Evolutionary conservation across 2,113 vertebrate genomes (phyloP), one percentile per base, ranked within the genome.

Genomic region (Barbus barbus): DNA sequence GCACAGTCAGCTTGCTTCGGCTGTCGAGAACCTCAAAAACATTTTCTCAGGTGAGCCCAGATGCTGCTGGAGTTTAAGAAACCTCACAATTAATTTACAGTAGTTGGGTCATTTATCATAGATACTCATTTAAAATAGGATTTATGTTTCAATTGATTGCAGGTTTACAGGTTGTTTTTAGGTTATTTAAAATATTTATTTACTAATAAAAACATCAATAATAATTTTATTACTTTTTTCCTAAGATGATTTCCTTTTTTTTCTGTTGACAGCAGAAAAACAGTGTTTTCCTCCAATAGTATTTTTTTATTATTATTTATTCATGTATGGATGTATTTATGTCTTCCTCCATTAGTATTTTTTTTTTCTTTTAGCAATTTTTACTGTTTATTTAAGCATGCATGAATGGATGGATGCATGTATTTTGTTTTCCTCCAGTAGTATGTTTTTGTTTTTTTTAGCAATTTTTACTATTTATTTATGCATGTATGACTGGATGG

Each of bases 11-110:
- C 92, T 99, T 53, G 98, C 98, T 11, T 97, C 97, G 0, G 98
- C 98, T 5, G 98, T 99, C 86, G 98, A 99, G 86, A 99, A 99
- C 90, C 97, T 99, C 16, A 99, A 99, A 90, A 99, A 98, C 90
- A 99, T 99, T 75, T 99, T 99, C 91, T 99, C 98, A 86, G 98
- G 98, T 99, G 88, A 87, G 79, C 16, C 5, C 9, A 0, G 18
- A 11, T 36, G 65, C 31, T 69, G 18, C 20, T 22, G 0, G 53
- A 56, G 53, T 18, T 51, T 1, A 51, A n/a, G n/a, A n/a, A n/a
- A n/a, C n/a, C n/a, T n/a, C n/a, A n/a, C n/a, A n/a, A 9, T 65
- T 67, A 2, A 67, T 67, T 18, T 20, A 20, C 16, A 1, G 6
- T 63, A 28, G 24, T 18, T 63, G 28, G 3, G 7, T 36, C 31